Evolutionary conservation across 2,797 vertebrate genomes (phyloP), one percentile per base, ranked within the genome.

Genomic region (Euphonia xanthogaster): DNA sequence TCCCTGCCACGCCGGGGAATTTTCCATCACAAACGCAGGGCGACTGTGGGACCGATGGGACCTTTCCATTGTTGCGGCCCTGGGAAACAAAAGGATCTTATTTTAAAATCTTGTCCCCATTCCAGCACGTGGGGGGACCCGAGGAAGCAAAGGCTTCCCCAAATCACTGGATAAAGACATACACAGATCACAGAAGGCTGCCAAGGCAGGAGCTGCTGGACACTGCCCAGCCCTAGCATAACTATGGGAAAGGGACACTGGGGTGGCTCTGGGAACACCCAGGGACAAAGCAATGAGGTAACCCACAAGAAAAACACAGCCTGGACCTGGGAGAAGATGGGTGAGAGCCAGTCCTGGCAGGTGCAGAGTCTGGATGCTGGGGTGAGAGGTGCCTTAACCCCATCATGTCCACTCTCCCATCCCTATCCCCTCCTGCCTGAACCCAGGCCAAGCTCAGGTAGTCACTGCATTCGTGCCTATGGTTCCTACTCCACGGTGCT

Each of bases 21-120:
- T 96, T 97, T 95, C 95, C 92, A 96, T 93, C 89, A 83, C 92
- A 96, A 94, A 95, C 83, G 80, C n/a, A 31, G 65, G 70, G 54
- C 35, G 54, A 78, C 75, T 74, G 72, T 93, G 95, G 48, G 90
- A 95, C 92, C 39, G 53, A 63, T 45, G 70, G 85, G 86, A 93
- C 91, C 90, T 95, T 92, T 94, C 87, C 77, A 61, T 95, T 94
- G 90, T 93, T 86, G n/a, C 54, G 10, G 11, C 51, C 72, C 63
- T 82, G 71, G 66, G 76, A 94, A 97, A 94, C 86, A 90, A 96
- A 94, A 90, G 35, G 61, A 91, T 82, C 61, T 67, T 73, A 63
- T 84, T 96, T 84, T 90, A 81, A 94, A 68, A 57, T 55, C 88
- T 88, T 73, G 78, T 58, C 47, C 37, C 28, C 22, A 25, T 66